A percentile compares a stretch with the other conserved stretches of the same genome.
Evolutionary conservation across 2,888 invertebrate genomes (phyloP).

Genomic region (Heliconius charithonia): DNA sequence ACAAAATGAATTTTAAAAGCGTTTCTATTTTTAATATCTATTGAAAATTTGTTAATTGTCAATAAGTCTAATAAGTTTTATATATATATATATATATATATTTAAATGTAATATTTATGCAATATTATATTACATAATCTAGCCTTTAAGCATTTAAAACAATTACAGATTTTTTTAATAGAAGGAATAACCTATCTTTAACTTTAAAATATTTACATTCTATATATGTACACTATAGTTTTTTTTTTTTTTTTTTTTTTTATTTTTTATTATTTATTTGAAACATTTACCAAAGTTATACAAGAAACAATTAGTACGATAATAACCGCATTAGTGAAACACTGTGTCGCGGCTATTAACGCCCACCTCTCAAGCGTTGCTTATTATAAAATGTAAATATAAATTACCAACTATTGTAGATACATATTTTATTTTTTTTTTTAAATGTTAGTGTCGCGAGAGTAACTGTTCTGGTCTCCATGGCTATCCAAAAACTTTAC

Average conservation of each 20-base stretch:
- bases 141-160: not conserved
- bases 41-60: slow-evolving; percentile 5
- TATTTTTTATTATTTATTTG: no score
- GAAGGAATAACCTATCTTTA: no score
- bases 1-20: slow-evolving; percentile 44
- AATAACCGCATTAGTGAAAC: no score
- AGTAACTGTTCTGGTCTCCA: not conserved
- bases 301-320: no score
- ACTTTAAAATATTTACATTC: not conserved
- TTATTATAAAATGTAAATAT: no score
- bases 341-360: no score
- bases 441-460: no score
- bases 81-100: not conserved
- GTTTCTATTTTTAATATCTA: slow-evolving; percentile 37
- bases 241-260: no score
- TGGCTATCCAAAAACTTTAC: slow-evolving; percentile 16
- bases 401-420: no score
- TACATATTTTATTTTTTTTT: no score
- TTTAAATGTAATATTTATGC: not conserved
- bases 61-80: not conserved
- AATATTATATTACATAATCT: not conserved
- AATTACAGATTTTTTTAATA: not conserved
- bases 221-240: not conserved
- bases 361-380: no score
- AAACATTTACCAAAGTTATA: no score